phyloP scores from a whole-genome alignment of 2,113 vertebrate genomes.

The Stegostoma tigrinum region DNA sequence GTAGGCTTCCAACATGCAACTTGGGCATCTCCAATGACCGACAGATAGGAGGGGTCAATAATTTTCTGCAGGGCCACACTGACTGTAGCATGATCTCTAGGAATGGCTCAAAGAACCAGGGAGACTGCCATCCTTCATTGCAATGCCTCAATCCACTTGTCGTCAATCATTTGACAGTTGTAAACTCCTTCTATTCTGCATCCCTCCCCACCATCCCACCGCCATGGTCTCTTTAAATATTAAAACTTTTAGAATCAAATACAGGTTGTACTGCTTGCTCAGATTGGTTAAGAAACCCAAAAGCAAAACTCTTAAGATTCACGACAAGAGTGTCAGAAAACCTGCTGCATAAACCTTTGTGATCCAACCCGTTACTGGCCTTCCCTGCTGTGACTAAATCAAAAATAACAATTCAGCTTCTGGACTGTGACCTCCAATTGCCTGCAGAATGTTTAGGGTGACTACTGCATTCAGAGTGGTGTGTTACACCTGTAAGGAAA shows the following conservation, averaged over 20 bases:
- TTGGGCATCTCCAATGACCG: too few species aligned
- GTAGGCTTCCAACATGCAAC: too few species aligned
- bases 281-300: not conserved
- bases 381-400: not conserved
- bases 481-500: not conserved
- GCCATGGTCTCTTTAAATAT: not conserved
- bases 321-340: not conserved
- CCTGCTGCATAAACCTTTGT: not conserved
- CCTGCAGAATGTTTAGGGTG: not conserved
- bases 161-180: too few species aligned
- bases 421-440: not conserved
- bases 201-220: not conserved
- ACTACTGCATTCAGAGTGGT: not conserved
- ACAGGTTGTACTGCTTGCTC: not conserved
- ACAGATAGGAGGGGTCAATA: too few species aligned
- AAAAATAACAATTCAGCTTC: not conserved
- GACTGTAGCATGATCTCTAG: too few species aligned
- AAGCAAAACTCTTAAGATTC: not conserved
- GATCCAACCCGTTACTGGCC: too few species aligned
- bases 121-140: too few species aligned
- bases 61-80: too few species aligned
- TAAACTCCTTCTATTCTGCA: not conserved
- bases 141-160: too few species aligned
- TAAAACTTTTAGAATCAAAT: not conserved
- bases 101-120: too few species aligned